Evolutionary conservation across 2,888 invertebrate genomes (phyloP), one percentile per base, ranked within the genome.

Genomic region (Thumatha senex): DNA sequence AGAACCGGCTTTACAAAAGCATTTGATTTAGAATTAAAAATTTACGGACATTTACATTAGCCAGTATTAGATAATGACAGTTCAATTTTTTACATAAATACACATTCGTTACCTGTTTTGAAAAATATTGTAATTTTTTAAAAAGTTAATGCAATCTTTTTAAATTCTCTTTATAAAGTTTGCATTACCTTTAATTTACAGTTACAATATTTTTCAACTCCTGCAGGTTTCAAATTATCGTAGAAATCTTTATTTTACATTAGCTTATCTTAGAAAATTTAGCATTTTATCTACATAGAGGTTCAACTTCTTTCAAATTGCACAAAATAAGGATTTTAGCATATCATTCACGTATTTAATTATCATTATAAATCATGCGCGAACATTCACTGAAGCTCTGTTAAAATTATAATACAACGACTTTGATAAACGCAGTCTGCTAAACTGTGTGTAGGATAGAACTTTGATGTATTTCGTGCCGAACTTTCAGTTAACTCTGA

Each of bases 11-110:
- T 46, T 54, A 48, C 46, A 46, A 51, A 44, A 56, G 73, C 70
- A 75, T 69, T n/a, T n/a, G n/a, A n/a, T n/a, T 56, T 54, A 61
- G 51, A 65, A 66, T 67, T 68, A 57, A 73, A 73, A 70, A 71
- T 72, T 66, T 63, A 74, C 66, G 58, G 73, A 65, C 59, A 24
- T 76, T 72, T 72, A 71, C 70, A 63, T 66, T 76, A 77, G 70
- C 74, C 79, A 65, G 61, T 61, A 65, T 67, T 78, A 74, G 70
- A 63, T 76, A 80, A 80, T 75, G 79, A 80, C 78, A 76, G 74
- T 68, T 74, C 66, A 59, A 67, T 66, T 67, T 72, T 86, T 80
- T 88, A 88, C 84, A 88, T 86, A 86, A 82, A 86, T 87, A 87
- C 85, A 89, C 80, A 71, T 81, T 84, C 79, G 14, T 30, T 9